Evolutionary conservation across 2,888 invertebrate genomes (phyloP).

Genomic region (Tolmerus cingulatus): DNA sequence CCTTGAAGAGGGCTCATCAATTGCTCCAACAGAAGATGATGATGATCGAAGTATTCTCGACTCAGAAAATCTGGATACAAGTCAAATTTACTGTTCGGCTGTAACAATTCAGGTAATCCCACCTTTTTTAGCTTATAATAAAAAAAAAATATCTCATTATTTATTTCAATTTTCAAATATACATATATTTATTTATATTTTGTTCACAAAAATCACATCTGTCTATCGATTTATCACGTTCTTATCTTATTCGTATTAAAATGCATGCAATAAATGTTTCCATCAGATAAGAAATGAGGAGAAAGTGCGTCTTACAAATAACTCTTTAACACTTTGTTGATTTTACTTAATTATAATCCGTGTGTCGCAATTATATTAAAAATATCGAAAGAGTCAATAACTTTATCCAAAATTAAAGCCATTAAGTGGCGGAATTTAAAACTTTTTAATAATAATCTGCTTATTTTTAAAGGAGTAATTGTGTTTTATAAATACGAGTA

Average conservation of each 20-base stretch:
- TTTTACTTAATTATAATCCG: conserved; percentile 41
- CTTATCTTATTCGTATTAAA: neutral
- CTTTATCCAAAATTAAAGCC: neutral
- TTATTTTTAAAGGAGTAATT: neutral
- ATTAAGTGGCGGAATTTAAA: neutral
- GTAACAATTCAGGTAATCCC: conserved; percentile 68
- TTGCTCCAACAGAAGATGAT: conserved; percentile 76
- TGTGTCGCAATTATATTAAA: neutral
- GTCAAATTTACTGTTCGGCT: conserved; percentile 53
- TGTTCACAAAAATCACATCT: neutral
- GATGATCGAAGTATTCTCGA: conserved; percentile 71
- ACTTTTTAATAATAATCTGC: neutral
- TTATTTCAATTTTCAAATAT: neutral
- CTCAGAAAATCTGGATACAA: conserved; percentile 54
- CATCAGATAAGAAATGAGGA: neutral
- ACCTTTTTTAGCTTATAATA: neutral
- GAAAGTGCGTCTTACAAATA: neutral
- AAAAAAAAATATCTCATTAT: neutral
- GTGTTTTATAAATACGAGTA: neutral
- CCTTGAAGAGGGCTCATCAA: conserved; percentile 67
- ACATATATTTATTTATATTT: neutral
- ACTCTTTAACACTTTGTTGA: conserved; percentile 4
- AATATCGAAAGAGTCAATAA: neutral
- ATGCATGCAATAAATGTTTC: neutral
- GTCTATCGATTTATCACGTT: neutral